These are phyloP conservation scores for Spilarctia lutea DNA, from an alignment of 2,888 invertebrate genomes.

Conservation along the genomic window DNA sequence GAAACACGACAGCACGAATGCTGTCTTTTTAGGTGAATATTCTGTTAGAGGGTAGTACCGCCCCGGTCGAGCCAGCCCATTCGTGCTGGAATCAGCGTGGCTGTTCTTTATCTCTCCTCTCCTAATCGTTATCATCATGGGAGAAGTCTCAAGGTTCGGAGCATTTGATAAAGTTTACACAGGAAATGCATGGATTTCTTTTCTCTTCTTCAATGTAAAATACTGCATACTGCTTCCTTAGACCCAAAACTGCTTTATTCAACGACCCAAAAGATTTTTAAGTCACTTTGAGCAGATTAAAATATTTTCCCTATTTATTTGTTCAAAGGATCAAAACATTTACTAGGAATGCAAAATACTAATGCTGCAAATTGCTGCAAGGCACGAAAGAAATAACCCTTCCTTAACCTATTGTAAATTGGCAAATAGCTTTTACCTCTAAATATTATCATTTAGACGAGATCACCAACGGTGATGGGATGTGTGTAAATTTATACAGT, in stretches of 20 bases:
- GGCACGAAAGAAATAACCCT: constrained; percentile 7
- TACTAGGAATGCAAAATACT: neutral
- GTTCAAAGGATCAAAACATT: constrained; percentile 4
- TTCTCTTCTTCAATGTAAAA: neutral
- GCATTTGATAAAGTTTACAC: neutral
- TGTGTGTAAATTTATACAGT: neutral
- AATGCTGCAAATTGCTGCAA: neutral
- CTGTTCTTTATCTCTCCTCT: no score
- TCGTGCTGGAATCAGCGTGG: no score
- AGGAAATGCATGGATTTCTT: neutral
- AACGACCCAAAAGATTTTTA: neutral
- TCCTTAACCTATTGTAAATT: neutral
- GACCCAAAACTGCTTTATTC: neutral
- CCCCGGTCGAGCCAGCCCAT: no score
- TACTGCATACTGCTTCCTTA: neutral
- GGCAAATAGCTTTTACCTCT: neutral
- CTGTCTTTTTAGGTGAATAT: no score
- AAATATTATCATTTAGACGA: neutral
- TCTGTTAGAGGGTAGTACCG: no score
- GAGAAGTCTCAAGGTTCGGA: neutral
- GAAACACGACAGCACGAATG: no score
- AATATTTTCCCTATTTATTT: neutral
- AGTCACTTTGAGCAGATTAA: neutral
- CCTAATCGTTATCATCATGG: no score
- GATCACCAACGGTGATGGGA: neutral